Base-by-base conservation (phyloP, 2,888 invertebrate species). In the Orgyia antiqua region DNA sequence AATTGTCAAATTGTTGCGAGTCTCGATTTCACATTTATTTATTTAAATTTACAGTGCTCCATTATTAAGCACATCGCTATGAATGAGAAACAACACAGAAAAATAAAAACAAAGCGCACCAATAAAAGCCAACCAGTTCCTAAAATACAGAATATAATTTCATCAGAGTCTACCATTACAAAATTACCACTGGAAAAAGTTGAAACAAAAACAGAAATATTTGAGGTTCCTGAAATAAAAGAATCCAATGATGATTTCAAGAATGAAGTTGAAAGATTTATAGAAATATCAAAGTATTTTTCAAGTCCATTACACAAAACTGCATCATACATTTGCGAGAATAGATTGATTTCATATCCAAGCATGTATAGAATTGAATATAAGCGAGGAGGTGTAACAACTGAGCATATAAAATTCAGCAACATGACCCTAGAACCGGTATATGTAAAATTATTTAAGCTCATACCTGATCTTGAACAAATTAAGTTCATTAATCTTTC, bases 261-360 rank as follows among this genome's bases (percentile, higher is more conserved):
- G 41, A 63, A 64, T 0, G 71, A 82, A 62, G 63, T 74, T 1
- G 62, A 75, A 45, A 58, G 73, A 31, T 83, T 84, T 36, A 71
- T 84, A 23, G 79, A 83, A 55, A 79, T 84, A 36, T 79, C 83
- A 0, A 77, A 82, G 39, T 77, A 79, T 36, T 84, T 82, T 39
- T 77, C 82, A 1, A 79, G 74, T 32, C 82, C 82, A 2, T 43
- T 82, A 2, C 61, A 66, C 2, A 82, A 78, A 56, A 72, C 75
- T 1, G 82, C 83, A 1, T 76, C 83, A 0, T 83, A 83, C 37
- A 60, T 80, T 4, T 75, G 79, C 38, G 83, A 83, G 37, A 72
- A 62, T 13, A 49, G 59, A 2, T 59, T 83, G 0, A 69, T 82
- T 2, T 67, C 79, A 0, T 78, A 74, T 38, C 82, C 83, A 1